Evolutionary conservation across 2,888 invertebrate species (phyloP).

Genomic region (Autographa gamma): DNA sequence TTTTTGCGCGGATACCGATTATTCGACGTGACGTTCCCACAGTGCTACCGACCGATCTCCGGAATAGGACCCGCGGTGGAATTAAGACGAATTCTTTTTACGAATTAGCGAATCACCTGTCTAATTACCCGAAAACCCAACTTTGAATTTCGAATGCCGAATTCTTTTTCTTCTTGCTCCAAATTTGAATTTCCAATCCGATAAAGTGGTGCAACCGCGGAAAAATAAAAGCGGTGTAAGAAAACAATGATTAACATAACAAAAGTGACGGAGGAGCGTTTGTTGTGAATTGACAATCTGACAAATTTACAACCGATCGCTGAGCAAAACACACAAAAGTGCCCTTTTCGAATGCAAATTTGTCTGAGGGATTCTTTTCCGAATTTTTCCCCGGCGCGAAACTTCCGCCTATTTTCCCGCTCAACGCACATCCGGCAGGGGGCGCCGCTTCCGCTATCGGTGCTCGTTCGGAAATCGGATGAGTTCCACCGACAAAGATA

Average conservation of each 20-base stretch:
- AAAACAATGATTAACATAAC: slow-evolving; percentile 84
- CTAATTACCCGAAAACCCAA: slow-evolving; percentile 81
- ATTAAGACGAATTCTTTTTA: slow-evolving; percentile 83
- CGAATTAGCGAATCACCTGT: slow-evolving; percentile 88
- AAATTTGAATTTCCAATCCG: slow-evolving; percentile 54
- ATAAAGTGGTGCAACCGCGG: slow-evolving; percentile 54
- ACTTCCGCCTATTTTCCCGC: slow-evolving; percentile 89
- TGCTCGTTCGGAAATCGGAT: slow-evolving; percentile 83
- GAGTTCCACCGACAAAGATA: slow-evolving; percentile 75
- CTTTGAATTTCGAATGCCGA: slow-evolving; percentile 72
- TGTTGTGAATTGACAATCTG: slow-evolving; percentile 86
- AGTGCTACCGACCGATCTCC: slow-evolving; percentile 69
- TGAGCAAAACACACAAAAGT: slow-evolving; percentile 82
- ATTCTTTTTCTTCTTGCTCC: slow-evolving; percentile 50
- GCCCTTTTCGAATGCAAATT: slow-evolving; percentile 87
- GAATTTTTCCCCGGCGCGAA: slow-evolving; percentile 77
- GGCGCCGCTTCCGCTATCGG: slow-evolving; percentile 80
- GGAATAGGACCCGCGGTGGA: slow-evolving; percentile 71
- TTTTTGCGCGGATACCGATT: slow-evolving; percentile 85
- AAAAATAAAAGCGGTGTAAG: slow-evolving; percentile 64
- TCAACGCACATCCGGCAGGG: slow-evolving; percentile 84
- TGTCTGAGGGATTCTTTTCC: slow-evolving; percentile 80
- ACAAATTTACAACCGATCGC: slow-evolving; percentile 87
- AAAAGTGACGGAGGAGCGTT: slow-evolving; percentile 82
- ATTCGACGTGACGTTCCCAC: slow-evolving; percentile 88